These are phyloP conservation scores for Limnephilus rhombicus DNA, from an alignment of 2,888 invertebrate genomes.

Conservation along the genomic window DNA sequence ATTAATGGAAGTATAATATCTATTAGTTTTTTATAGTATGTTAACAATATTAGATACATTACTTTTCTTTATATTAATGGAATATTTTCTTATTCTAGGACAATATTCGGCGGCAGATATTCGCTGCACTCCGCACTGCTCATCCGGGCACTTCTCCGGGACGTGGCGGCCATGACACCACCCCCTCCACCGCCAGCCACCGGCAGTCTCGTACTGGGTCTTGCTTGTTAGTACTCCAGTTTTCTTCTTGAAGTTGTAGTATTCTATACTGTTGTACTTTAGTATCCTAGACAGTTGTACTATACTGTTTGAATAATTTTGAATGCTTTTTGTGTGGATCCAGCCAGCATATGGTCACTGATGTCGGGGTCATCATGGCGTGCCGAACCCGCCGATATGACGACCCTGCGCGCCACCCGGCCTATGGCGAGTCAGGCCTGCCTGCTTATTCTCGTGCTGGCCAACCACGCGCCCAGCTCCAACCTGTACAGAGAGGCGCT, in stretches of 20 bases:
- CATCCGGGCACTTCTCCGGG: constrained; percentile 88
- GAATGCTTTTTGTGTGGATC: constrained; percentile 30
- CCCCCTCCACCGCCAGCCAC: constrained; percentile 82
- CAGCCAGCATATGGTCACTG: constrained; percentile 88
- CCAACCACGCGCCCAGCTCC: constrained; percentile 88
- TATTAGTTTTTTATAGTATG: no score
- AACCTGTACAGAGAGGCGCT: constrained; percentile 94
- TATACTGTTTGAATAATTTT: constrained; percentile 25
- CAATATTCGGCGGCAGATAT: constrained; percentile 83
- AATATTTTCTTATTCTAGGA: constrained; percentile 69
- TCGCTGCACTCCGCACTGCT: constrained; percentile 87
- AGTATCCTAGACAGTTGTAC: no score
- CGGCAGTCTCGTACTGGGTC: constrained; percentile 91
- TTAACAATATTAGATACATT: neutral
- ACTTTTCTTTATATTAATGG: neutral
- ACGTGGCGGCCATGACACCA: constrained; percentile 81
- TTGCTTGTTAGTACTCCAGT: constrained; percentile 74
- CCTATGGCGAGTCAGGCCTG: constrained; percentile 95
- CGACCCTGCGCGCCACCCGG: constrained; percentile 78
- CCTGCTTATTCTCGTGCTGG: constrained; percentile 89
- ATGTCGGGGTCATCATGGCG: constrained; percentile 79
- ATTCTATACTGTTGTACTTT: no score
- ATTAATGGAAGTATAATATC: neutral
- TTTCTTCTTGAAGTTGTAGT: neutral
- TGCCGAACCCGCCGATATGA: constrained; percentile 62